Evolutionary conservation across 2,888 invertebrate genomes (phyloP).

Genomic region (Rhimphoctona megacephalus): DNA sequence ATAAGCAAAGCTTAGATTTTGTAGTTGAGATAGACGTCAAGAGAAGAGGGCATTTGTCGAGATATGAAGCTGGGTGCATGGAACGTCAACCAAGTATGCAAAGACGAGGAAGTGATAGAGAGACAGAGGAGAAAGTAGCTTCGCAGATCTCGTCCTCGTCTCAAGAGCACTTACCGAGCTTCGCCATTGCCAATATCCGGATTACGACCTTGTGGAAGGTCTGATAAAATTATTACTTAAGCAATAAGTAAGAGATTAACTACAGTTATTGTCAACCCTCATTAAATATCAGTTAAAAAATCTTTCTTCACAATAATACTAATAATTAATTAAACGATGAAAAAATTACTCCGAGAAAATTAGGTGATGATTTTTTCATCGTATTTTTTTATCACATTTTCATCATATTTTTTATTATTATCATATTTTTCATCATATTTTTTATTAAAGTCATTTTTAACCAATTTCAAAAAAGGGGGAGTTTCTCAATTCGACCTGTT

Average conservation of each 20-base stretch:
- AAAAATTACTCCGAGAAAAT: neutral
- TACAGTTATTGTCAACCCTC: slow-evolving; percentile 17
- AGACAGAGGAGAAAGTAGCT: slow-evolving; percentile 2
- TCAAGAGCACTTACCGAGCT: slow-evolving; percentile 47
- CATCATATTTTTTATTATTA: neutral
- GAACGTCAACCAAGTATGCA: slow-evolving; percentile 37
- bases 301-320: slow-evolving; percentile 12
- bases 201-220: slow-evolving; percentile 28
- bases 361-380: neutral
- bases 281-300: slow-evolving; percentile 18
- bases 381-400: neutral
- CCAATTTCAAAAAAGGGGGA: no score
- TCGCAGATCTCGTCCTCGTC: slow-evolving; percentile 44
- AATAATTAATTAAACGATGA: neutral
- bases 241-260: neutral
- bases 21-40: slow-evolving; percentile 50
- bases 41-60: slow-evolving; percentile 55
- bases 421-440: no score
- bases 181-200: slow-evolving; percentile 63
- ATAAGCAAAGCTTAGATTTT: slow-evolving; percentile 60
- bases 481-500: no score
- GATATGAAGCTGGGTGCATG: slow-evolving; percentile 50
- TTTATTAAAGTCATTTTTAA: neutral
- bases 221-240: slow-evolving; percentile 60
- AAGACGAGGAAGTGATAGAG: slow-evolving; percentile 14